A percentile compares a stretch with the other conserved stretches of the same genome.
Evolutionary conservation across 2,113 vertebrate genomes (phyloP).

Genomic region (Macrotus californicus): DNA sequence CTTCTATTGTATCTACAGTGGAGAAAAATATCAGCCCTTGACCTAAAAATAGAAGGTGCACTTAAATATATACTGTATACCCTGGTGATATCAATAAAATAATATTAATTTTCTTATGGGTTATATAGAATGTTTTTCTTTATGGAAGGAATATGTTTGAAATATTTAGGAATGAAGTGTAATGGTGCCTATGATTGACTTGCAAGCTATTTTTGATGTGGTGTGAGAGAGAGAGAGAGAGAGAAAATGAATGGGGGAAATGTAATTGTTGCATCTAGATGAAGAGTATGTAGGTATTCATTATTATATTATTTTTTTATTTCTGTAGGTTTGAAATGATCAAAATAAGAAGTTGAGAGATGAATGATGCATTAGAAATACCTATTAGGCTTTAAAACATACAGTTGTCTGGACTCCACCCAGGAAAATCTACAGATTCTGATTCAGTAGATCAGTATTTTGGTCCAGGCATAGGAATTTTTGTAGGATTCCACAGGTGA

Average conservation of each 20-base stretch:
- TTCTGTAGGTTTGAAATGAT: background rate
- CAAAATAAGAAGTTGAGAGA: background rate
- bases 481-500: background rate
- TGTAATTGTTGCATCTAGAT: background rate
- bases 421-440: background rate
- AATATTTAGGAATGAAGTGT: conserved; percentile 12
- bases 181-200: background rate
- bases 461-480: background rate
- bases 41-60: background rate
- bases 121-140: conserved; percentile 5
- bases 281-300: background rate
- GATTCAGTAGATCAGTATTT: background rate
- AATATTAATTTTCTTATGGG: background rate
- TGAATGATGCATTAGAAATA: background rate
- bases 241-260: background rate
- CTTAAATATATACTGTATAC: background rate
- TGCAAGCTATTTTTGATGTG: conserved; percentile 46
- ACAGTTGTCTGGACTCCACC: background rate
- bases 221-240: background rate
- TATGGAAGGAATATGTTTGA: background rate
- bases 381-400: background rate
- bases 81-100: background rate
- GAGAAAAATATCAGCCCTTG: conserved; percentile 17
- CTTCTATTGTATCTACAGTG: background rate
- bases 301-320: background rate